Evolutionary conservation across 2,888 invertebrate genomes (phyloP).

Genomic region (Mesorhabditis sp.): DNA sequence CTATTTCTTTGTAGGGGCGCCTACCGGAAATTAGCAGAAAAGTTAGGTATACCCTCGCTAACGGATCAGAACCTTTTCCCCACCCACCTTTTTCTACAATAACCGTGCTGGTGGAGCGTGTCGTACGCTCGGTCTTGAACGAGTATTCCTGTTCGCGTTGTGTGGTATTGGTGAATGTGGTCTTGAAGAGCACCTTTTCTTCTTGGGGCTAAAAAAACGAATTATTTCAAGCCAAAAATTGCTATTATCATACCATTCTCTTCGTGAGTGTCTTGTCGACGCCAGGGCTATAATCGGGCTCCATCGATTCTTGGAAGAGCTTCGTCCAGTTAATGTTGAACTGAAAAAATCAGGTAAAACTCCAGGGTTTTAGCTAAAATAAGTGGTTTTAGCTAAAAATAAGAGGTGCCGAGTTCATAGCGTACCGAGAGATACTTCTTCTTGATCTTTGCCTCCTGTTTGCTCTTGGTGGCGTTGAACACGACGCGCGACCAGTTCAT

Average conservation of each 20-base stretch:
- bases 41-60: no score
- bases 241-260: background rate
- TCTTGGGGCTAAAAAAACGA: slow-evolving; percentile 33
- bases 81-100: slow-evolving; percentile 6
- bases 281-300: slow-evolving; percentile 48
- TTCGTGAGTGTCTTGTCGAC: slow-evolving; percentile 8
- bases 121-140: slow-evolving; percentile 59
- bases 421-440: slow-evolving; percentile 38
- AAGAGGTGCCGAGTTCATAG: background rate
- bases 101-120: slow-evolving; percentile 20
- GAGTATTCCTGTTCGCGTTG: slow-evolving; percentile 58
- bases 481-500: slow-evolving; percentile 59
- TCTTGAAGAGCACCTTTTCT: slow-evolving; percentile 53
- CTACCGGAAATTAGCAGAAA: no score
- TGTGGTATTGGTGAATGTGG: slow-evolving; percentile 59
- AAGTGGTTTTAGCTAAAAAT: background rate
- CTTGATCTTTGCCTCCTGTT: slow-evolving; percentile 50
- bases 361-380: background rate
- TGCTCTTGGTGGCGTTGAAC: slow-evolving; percentile 57
- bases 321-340: slow-evolving; percentile 60
- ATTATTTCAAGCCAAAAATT: background rate
- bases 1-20: no score
- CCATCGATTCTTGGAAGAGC: slow-evolving; percentile 57
- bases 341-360: slow-evolving; percentile 30
- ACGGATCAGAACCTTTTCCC: background rate